These are phyloP conservation scores for Deroplatys truncata DNA, from an alignment of 2,888 invertebrate species.

Conservation along the genomic window DNA sequence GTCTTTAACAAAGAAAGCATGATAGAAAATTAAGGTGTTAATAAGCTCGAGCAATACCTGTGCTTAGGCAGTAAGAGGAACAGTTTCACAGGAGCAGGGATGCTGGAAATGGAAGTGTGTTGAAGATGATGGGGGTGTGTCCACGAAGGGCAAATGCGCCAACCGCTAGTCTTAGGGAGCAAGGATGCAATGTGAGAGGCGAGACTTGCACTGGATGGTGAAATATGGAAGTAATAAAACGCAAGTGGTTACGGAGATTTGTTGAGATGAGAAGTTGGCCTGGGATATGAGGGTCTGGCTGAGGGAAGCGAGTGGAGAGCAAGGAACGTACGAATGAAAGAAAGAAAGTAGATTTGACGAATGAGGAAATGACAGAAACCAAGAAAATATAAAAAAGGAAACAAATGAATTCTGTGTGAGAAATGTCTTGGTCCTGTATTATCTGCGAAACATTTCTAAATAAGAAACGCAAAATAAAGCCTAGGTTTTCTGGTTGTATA, in stretches of 20 bases:
- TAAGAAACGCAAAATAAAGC: neutral
- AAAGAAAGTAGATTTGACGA: neutral
- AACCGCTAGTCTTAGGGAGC: neutral
- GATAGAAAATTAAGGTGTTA: too few relatives aligned
- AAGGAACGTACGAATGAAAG: neutral
- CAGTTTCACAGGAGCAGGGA: neutral
- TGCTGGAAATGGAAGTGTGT: neutral
- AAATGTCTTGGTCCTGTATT: neutral
- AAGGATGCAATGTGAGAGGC: neutral
- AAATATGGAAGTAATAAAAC: conserved; percentile 27
- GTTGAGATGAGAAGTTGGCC: conserved; percentile 18
- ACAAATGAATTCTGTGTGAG: neutral
- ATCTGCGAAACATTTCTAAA: neutral
- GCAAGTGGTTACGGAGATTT: conserved; percentile 27
- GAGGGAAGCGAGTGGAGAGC: neutral
- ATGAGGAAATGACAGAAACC: neutral
- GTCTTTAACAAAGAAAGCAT: too few relatives aligned
- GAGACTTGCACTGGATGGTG: conserved; percentile 6
- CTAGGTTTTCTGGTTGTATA: neutral
- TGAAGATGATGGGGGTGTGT: neutral
- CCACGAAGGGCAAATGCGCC: neutral
- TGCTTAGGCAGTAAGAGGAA: neutral
- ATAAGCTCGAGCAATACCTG: too few relatives aligned
- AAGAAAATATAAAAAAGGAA: neutral
- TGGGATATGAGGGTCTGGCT: neutral